Conservation (phyloP, 2,113 vertebrate species). For the Brevimyrus niger region DNA sequence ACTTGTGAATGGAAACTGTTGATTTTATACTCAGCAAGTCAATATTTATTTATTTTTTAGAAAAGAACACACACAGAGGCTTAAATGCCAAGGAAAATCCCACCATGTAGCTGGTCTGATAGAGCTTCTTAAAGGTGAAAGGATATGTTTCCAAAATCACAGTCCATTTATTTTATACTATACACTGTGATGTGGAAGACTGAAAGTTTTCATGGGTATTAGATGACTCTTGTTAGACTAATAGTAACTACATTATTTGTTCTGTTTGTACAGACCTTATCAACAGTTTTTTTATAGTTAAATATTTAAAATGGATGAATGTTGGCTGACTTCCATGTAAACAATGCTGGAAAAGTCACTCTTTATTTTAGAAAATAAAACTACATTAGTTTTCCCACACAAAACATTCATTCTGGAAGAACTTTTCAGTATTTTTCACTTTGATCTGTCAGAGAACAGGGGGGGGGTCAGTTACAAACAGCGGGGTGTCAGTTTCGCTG, state of each 20-base stretch:
- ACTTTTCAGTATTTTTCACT: background rate
- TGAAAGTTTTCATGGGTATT: background rate
- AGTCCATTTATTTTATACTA: background rate
- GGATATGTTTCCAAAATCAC: background rate
- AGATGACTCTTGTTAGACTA: background rate
- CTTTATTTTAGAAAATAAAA: background rate
- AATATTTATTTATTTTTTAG: background rate
- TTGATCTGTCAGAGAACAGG: background rate
- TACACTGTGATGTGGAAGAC: background rate
- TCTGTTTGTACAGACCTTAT: background rate
- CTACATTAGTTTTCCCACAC: background rate
- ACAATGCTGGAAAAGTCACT: background rate
- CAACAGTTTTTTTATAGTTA: background rate
- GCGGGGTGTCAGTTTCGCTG: background rate
- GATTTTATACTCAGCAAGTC: background rate
- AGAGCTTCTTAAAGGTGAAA: background rate
- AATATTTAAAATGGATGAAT: background rate
- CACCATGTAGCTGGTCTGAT: background rate
- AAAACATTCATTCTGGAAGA: background rate
- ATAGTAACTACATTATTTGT: background rate
- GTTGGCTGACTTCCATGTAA: background rate
- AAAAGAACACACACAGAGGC: background rate
- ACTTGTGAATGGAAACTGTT: background rate
- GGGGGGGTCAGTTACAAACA: background rate
- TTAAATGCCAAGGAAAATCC: background rate